phyloP scores from a whole-genome alignment of 2,797 vertebrate genomes.

The Bucorvus abyssinicus region DNA sequence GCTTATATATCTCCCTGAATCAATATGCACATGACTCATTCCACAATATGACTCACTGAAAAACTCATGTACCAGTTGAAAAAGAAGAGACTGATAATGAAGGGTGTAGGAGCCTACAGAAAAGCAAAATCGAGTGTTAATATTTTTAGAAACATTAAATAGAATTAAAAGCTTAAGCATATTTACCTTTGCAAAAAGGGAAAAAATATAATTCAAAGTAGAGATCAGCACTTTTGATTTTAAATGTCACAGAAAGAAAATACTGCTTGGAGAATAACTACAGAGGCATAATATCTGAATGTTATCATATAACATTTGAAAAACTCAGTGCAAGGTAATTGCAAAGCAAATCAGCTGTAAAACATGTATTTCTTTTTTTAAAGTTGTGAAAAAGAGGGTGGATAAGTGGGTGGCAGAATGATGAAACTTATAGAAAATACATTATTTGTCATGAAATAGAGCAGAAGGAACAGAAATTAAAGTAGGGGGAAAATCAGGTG shows the following conservation, averaged over 20 bases:
- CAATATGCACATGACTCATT: conserved; percentile 49
- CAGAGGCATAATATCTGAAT: neutral
- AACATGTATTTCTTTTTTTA: conserved; percentile 62
- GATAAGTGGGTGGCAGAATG: conserved; percentile 62
- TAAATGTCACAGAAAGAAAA: neutral
- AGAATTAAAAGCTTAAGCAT: conserved; percentile 25
- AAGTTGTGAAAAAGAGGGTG: conserved; percentile 61
- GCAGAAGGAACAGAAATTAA: conserved; percentile 46
- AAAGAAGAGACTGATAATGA: conserved; percentile 15
- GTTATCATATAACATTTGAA: conserved; percentile 29
- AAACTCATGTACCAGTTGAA: neutral
- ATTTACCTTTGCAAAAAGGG: neutral
- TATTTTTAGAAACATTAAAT: conserved; percentile 32
- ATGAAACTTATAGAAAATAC: conserved; percentile 45
- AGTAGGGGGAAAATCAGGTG: conserved; percentile 1
- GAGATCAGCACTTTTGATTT: neutral
- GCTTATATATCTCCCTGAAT: neutral
- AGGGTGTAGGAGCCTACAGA: neutral
- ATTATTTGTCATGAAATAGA: conserved; percentile 57
- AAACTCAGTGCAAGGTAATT: neutral
- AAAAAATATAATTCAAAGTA: neutral
- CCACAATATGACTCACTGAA: conserved; percentile 46
- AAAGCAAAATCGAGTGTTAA: neutral
- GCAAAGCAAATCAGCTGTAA: conserved; percentile 46
- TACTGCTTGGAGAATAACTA: neutral